These are phyloP conservation scores for Dasysyrphus albostriatus DNA, from an alignment of 2,888 invertebrate genomes.

Conservation along the genomic window DNA sequence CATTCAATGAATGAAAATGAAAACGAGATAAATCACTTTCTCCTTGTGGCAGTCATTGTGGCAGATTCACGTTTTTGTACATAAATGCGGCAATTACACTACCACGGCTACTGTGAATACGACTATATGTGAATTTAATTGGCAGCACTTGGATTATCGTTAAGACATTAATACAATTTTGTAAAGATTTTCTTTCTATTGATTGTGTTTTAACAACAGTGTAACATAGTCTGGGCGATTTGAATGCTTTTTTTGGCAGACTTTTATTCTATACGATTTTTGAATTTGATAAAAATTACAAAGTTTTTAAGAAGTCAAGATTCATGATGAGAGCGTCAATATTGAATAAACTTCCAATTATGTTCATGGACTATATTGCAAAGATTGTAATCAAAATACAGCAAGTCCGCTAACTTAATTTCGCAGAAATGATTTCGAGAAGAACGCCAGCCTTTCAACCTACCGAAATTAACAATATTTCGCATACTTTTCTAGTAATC, in stretches of 20 bases:
- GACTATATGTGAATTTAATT: slow-evolving; percentile 58
- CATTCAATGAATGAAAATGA: slow-evolving; percentile 32
- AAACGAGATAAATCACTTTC: slow-evolving; percentile 69
- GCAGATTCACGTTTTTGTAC: slow-evolving; percentile 41
- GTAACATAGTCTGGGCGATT: background rate
- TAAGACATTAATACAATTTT: slow-evolving; percentile 10
- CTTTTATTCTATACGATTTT: background rate
- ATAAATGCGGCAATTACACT: background rate
- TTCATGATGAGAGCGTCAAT: too few species aligned
- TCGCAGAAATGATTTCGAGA: too few species aligned
- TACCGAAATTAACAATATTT: too few species aligned
- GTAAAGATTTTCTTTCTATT: background rate
- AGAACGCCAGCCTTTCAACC: too few species aligned
- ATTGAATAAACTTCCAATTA: too few species aligned
- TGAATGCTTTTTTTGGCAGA: background rate
- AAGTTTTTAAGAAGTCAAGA: too few species aligned
- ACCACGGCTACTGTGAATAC: slow-evolving; percentile 54
- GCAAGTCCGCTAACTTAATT: too few species aligned
- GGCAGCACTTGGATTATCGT: slow-evolving; percentile 42
- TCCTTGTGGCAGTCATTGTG: slow-evolving; percentile 39
- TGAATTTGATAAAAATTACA: too few species aligned
- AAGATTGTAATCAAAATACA: too few species aligned
- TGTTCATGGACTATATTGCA: too few species aligned
- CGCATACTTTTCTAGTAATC: too few species aligned
- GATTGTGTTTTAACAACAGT: background rate